Conservation (phyloP, 2,888 invertebrate genomes). For the Diabrotica balteata region DNA sequence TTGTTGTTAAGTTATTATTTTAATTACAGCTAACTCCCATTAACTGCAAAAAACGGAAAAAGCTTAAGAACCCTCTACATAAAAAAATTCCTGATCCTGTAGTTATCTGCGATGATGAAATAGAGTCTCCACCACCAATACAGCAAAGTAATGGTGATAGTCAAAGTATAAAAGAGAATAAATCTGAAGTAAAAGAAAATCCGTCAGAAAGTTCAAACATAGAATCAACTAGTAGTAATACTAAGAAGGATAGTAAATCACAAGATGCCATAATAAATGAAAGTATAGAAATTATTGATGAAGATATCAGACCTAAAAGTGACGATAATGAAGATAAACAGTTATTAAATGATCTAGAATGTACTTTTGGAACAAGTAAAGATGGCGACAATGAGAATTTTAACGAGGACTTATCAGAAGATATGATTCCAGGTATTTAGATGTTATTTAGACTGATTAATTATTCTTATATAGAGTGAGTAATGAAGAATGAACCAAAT, state of each 20-base stretch:
- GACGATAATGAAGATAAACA: conserved; percentile 13
- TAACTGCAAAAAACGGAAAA: conserved; percentile 1
- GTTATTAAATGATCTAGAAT: conserved; percentile 11
- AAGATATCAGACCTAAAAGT: conserved; percentile 1
- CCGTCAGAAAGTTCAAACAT: too few relatives aligned
- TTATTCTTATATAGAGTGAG: too few relatives aligned
- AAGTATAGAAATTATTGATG: conserved; percentile 12
- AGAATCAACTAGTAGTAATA: too few relatives aligned
- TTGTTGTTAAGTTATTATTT: too few relatives aligned
- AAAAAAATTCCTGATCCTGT: background rate
- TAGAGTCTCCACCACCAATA: too few relatives aligned
- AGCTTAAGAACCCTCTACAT: background rate
- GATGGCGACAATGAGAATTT: conserved; percentile 24
- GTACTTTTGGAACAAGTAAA: conserved; percentile 23
- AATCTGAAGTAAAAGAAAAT: too few relatives aligned
- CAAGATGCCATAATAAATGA: background rate
- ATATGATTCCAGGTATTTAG: background rate
- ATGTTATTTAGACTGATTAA: background rate
- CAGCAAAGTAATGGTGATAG: background rate
- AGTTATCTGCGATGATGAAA: background rate
- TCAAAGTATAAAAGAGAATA: too few relatives aligned
- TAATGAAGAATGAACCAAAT: too few relatives aligned
- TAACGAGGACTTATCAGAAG: conserved; percentile 16
- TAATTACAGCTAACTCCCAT: background rate
- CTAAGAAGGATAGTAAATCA: too few relatives aligned